A percentile compares a stretch with the other conserved stretches of the same genome.
These are phyloP conservation scores for Naso thynnoides DNA, from an alignment of 2,797 vertebrate species.

Conservation along the genomic window DNA sequence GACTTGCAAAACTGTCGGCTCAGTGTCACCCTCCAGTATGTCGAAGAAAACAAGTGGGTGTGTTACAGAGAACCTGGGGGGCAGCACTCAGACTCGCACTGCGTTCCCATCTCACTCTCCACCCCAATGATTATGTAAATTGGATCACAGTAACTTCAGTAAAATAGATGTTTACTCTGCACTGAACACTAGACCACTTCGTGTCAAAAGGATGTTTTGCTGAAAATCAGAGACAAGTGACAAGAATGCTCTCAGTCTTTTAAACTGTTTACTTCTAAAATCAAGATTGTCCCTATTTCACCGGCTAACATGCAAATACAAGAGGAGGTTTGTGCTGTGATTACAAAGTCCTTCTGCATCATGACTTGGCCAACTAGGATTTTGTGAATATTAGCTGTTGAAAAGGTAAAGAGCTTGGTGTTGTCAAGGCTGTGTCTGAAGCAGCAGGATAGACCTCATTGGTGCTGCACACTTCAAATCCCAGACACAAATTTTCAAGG, in stretches of 20 bases:
- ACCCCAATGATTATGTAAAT: conserved; percentile 54
- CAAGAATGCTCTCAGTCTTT: conserved; percentile 41
- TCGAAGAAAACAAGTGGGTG: conserved; percentile 18
- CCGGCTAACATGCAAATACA: conserved; percentile 38
- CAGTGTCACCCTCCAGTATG: not conserved
- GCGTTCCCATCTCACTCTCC: conserved; percentile 22
- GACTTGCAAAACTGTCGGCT: conserved; percentile 4
- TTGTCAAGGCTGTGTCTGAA: conserved; percentile 46
- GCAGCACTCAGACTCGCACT: conserved; percentile 15
- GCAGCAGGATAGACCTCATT: conserved; percentile 28
- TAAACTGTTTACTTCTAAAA: conserved; percentile 47
- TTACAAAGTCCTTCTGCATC: conserved; percentile 6
- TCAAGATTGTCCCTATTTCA: conserved; percentile 54
- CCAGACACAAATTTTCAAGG: conserved; percentile 43
- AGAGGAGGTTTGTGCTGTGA: conserved; percentile 16
- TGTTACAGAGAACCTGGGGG: conserved; percentile 7
- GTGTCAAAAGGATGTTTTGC: conserved; percentile 31
- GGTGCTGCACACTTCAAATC: conserved; percentile 28
- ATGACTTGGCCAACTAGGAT: conserved; percentile 12
- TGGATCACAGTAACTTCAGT: conserved; percentile 45
- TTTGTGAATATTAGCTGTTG: conserved; percentile 49
- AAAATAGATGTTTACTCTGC: conserved; percentile 51
- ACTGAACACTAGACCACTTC: conserved; percentile 28
- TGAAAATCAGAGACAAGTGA: conserved; percentile 53
- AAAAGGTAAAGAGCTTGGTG: conserved; percentile 46